Base-by-base conservation (phyloP, 2,888 invertebrate species). In the Nomada flava region DNA sequence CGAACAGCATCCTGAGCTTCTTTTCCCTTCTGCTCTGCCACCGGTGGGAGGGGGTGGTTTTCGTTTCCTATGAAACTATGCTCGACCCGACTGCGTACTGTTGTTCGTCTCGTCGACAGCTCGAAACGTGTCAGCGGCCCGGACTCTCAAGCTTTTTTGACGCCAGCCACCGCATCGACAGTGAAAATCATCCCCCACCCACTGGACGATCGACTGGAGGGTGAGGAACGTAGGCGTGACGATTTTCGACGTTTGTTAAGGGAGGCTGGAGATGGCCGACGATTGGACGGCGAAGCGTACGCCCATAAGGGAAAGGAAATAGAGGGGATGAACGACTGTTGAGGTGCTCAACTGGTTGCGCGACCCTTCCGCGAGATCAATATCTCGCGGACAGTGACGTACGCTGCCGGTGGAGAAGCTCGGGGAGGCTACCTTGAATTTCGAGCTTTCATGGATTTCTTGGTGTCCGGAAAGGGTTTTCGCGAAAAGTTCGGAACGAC, bases 81-180 rank as follows among this genome's bases (percentile, higher is more conserved):
- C 26, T n/a, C 1, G 47, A 50, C 18, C 10, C 52, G 52, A 36
- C 29, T 55, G 13, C 26, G 23, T 18, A 36, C 36, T 7, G 36
- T 36, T 36, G 36, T 36, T 36, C 36, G 20, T 0, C 29, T 15
- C 42, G 55, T 60, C 44, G 69, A 78, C 76, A 71, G 64, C 50
- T 42, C 64, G 47, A 63, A 57, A 76, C 73, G 86, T 87, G 76
- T 86, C 83, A 70, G 70, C 87, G 59, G 67, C 64, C 69, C 83
- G 83, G 80, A 69, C 82, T 88, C 83, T 57, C 67, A 55, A 73
- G 78, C 83, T 88, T 88, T 88, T 88, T 88, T 88, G 87, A 88
- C 86, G 75, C 44, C 60, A 72, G 64, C 70, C 67, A 64, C 76
- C 69, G 82, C 73, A 84, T 82, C 87, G 87, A 84, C 80, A 79